These are phyloP conservation scores for Argyresthia albistria DNA, from an alignment of 2,888 invertebrate genomes.

Conservation along the genomic window DNA sequence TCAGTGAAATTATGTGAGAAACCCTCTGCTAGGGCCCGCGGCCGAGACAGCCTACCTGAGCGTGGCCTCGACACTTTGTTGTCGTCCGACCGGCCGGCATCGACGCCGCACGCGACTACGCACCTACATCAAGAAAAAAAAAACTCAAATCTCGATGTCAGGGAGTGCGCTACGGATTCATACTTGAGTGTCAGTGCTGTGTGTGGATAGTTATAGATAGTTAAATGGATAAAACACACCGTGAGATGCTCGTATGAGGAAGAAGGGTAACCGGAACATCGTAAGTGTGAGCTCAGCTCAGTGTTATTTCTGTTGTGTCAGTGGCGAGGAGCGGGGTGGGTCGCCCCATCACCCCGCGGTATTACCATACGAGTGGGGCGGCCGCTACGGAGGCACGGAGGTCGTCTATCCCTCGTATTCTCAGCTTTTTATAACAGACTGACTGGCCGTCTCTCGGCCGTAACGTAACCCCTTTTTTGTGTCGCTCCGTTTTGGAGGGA, in stretches of 20 bases:
- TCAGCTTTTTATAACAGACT: conserved; percentile 32
- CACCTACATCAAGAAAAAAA: conserved; percentile 40
- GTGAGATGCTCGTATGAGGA: conserved; percentile 74
- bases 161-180: conserved; percentile 46
- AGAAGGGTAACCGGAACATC: conserved; percentile 68
- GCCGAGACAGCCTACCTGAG: conserved; percentile 73
- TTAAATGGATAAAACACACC: conserved; percentile 61
- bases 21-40: conserved; percentile 77
- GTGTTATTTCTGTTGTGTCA: conserved; percentile 54
- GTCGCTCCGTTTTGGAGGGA: conserved; percentile 56
- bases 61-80: conserved; percentile 17
- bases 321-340: conserved; percentile 56
- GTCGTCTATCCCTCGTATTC: conserved; percentile 57
- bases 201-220: conserved; percentile 48
- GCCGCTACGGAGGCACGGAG: conserved; percentile 65
- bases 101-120: conserved; percentile 73
- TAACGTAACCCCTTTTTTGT: conserved; percentile 57
- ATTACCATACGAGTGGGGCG: conserved; percentile 46
- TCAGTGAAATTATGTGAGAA: conserved; percentile 72
- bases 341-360: conserved; percentile 40
- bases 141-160: conserved; percentile 55
- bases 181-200: conserved; percentile 55
- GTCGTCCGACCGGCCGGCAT: conserved; percentile 77
- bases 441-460: conserved; percentile 38
- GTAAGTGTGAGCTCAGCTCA: conserved; percentile 55